Percentiles rank a stretch among this genome's conserved stretches.
Conservation (phyloP, 2,888 invertebrate species). For the Theristus sp. region DNA sequence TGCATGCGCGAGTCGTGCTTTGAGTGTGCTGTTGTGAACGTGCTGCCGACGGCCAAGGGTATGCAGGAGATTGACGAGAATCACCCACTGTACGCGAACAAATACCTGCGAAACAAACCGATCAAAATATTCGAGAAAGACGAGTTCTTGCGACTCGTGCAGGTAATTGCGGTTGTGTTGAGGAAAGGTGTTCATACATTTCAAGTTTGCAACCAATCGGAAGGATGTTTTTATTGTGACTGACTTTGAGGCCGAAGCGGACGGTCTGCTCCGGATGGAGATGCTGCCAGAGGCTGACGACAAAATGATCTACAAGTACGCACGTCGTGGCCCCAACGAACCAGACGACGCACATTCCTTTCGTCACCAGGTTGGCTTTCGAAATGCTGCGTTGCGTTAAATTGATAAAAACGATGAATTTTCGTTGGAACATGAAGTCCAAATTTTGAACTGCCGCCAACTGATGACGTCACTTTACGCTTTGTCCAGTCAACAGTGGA, state of each 20-base stretch:
- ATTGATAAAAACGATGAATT: too few relatives aligned
- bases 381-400: too few relatives aligned
- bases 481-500: too few relatives aligned
- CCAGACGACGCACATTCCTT: too few relatives aligned
- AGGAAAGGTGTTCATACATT: background rate
- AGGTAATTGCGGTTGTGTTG: slow-evolving; percentile 16
- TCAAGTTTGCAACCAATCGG: slow-evolving; percentile 5
- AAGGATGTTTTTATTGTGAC: background rate
- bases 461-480: too few relatives aligned
- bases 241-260: background rate
- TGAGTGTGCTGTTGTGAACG: slow-evolving; percentile 51
- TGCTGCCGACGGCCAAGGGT: slow-evolving; percentile 70
- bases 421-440: too few relatives aligned
- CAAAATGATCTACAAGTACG: too few relatives aligned
- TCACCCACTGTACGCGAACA: slow-evolving; percentile 43
- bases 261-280: too few relatives aligned
- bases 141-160: slow-evolving; percentile 58
- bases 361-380: too few relatives aligned
- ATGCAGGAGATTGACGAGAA: slow-evolving; percentile 84
- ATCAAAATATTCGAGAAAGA: slow-evolving; percentile 59
- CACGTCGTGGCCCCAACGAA: too few relatives aligned
- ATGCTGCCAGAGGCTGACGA: too few relatives aligned
- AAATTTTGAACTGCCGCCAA: too few relatives aligned
- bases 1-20: slow-evolving; percentile 13
- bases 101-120: slow-evolving; percentile 30